phyloP scores from a whole-genome alignment of 2,797 vertebrate species.

The Mergus octosetaceus region DNA sequence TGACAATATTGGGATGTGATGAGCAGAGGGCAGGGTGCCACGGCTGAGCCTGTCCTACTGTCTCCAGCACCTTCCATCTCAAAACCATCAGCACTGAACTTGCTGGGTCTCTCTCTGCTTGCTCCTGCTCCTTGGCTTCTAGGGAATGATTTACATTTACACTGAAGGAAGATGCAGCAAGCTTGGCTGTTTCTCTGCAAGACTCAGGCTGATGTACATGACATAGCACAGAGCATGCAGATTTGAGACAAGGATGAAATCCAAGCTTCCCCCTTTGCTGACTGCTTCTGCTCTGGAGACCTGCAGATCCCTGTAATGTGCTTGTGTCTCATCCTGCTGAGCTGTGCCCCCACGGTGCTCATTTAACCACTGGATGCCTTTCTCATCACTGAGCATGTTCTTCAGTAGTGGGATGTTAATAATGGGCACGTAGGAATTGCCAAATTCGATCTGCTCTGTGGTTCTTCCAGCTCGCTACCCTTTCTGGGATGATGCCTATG shows the following conservation, averaged over 20 bases:
- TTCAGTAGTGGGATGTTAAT: not conserved
- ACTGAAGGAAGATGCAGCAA: not conserved
- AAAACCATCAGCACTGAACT: not conserved
- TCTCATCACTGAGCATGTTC: not conserved
- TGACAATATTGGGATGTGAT: fast-evolving
- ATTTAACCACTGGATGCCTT: not conserved
- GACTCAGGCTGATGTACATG: not conserved
- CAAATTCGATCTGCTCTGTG: not conserved
- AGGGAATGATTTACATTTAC: not conserved
- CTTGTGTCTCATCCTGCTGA: not conserved
- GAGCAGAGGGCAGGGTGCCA: not conserved
- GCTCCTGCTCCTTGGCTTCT: not conserved
- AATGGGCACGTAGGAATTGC: not conserved
- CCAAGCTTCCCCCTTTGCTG: not conserved
- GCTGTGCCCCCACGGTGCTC: not conserved
- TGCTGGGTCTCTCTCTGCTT: not conserved
- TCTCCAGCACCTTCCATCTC: not conserved
- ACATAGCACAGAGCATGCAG: not conserved
- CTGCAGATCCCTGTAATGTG: not conserved
- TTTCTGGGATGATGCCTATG: not conserved
- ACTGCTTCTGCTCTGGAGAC: not conserved
- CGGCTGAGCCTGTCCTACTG: not conserved
- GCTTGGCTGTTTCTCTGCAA: not conserved
- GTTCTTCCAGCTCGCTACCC: not conserved
- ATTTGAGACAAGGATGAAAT: not conserved